These are phyloP conservation scores for Myiothlypis coronata DNA, from an alignment of 2,797 vertebrate species.

Conservation along the genomic window DNA sequence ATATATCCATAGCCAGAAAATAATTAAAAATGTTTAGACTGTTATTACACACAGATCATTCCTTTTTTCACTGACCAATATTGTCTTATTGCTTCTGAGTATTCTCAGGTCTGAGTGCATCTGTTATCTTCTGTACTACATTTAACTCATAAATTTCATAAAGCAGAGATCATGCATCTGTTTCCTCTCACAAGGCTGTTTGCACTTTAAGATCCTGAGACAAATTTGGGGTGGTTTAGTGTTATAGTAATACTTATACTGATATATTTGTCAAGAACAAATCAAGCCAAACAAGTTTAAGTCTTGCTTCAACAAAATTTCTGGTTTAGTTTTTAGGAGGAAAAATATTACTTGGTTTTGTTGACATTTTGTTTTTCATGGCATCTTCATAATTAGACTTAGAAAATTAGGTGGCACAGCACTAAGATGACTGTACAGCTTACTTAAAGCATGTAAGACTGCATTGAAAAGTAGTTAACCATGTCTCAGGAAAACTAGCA, in stretches of 20 bases:
- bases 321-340: neutral
- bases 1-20: neutral
- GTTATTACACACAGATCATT: neutral
- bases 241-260: neutral
- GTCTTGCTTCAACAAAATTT: neutral
- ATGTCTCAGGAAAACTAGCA: neutral
- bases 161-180: neutral
- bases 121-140: neutral
- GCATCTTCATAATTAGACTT: neutral
- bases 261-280: neutral
- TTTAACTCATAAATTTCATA: neutral
- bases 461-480: neutral
- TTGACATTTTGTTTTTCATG: neutral
- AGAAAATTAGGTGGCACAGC: neutral
- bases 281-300: neutral
- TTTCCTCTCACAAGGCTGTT: neutral
- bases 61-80: neutral
- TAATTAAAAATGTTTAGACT: neutral
- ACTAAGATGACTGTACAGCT: neutral
- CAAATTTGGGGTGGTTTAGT: neutral
- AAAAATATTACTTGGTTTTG: rapidly evolving
- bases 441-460: neutral
- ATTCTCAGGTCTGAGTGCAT: neutral
- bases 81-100: neutral
- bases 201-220: neutral